Percentiles rank a stretch among this genome's conserved stretches.
Conservation (phyloP, 2,113 vertebrate species). For the Apistogramma diplotaenia region DNA sequence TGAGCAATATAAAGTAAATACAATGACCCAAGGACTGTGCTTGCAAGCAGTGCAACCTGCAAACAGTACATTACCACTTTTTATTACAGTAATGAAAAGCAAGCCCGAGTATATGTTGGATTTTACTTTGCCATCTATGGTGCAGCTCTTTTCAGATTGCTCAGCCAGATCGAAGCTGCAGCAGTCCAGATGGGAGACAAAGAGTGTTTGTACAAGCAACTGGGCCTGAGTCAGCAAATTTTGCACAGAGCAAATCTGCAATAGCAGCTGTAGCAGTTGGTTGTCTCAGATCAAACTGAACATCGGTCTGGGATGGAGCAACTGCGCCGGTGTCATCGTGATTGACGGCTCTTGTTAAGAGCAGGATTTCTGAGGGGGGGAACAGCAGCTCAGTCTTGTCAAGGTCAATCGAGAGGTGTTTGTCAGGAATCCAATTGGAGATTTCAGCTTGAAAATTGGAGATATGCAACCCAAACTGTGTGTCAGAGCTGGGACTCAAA, state of each 20-base stretch:
- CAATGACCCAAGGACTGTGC: background rate
- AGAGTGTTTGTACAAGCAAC: conserved; percentile 34
- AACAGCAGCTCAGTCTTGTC: conserved; percentile 58
- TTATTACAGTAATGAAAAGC: background rate
- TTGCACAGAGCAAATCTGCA: conserved; percentile 33
- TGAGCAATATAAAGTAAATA: background rate
- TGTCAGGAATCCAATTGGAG: conserved; percentile 59
- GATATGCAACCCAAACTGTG: conserved; percentile 50
- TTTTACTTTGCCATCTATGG: conserved; percentile 24
- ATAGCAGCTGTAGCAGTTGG: conserved; percentile 23
- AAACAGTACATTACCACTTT: background rate
- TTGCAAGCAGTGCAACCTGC: background rate
- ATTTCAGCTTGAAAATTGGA: conserved; percentile 53
- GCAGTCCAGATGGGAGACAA: conserved; percentile 60
- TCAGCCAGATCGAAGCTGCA: conserved; percentile 36
- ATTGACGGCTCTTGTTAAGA: conserved; percentile 67
- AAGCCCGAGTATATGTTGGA: background rate
- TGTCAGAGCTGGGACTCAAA: conserved; percentile 56
- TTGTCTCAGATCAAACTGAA: conserved; percentile 37
- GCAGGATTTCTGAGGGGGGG: conserved; percentile 46
- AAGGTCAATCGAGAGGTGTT: conserved; percentile 60
- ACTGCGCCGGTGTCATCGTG: conserved; percentile 27
- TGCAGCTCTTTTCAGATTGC: conserved; percentile 35
- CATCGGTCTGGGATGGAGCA: background rate
- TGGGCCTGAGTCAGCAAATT: conserved; percentile 62